Conservation (phyloP, 2,888 invertebrate species). For the Lysandra coridon region DNA sequence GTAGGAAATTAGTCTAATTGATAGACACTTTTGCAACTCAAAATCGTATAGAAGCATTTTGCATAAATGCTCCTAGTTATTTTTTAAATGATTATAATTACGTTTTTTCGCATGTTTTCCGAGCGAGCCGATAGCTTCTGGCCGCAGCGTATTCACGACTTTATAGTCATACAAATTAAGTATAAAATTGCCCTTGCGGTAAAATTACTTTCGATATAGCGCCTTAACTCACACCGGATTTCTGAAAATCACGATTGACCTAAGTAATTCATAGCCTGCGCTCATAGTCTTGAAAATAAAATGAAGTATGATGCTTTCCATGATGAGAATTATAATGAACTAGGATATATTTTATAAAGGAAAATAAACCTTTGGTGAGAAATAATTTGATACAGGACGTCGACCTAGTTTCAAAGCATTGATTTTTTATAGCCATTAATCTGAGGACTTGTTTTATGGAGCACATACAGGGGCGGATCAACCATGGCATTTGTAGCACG, state of each 20-base stretch:
- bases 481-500: not conserved
- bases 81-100: no score
- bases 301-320: not conserved
- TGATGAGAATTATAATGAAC: not conserved
- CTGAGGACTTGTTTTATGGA: constrained; percentile 22
- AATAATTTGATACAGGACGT: not conserved
- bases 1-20: no score
- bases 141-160: no score
- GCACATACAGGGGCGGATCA: not conserved
- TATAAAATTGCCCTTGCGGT: no score
- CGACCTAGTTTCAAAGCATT: constrained; percentile 16
- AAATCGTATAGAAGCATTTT: no score
- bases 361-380: not conserved
- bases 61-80: no score
- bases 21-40: no score
- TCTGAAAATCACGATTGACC: not conserved
- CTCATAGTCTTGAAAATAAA: not conserved
- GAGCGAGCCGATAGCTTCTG: no score
- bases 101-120: no score
- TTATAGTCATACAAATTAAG: no score
- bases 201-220: no score
- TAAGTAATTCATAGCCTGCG: no score
- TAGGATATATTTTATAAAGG: not conserved
- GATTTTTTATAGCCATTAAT: constrained; percentile 33
- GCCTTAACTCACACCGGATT: not conserved